Conservation (phyloP, 2,113 vertebrate genomes). For the Argyrosomus japonicus region DNA sequence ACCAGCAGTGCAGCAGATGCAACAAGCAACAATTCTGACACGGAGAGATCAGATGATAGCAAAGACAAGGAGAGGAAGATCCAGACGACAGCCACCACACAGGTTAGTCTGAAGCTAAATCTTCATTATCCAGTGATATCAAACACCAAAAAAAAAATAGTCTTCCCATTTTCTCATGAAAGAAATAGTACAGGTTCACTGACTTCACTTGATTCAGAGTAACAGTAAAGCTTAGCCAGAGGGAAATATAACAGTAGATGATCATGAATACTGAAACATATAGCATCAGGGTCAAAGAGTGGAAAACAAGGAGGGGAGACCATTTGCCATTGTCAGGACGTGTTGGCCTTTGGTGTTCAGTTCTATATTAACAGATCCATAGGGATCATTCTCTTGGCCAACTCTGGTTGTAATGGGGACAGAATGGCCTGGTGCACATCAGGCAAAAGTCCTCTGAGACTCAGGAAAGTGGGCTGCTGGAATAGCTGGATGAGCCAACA, state of each 20-base stretch:
- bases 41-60: conserved; percentile 91
- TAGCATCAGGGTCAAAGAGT: conserved; percentile 5
- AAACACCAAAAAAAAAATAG: not conserved
- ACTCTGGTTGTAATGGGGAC: conserved; percentile 50
- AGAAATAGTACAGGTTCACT: not conserved
- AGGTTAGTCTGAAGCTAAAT: conserved; percentile 67
- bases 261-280: conserved; percentile 13
- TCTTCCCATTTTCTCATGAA: not conserved
- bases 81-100: conserved; percentile 94
- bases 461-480: conserved; percentile 65
- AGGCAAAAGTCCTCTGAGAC: conserved; percentile 60
- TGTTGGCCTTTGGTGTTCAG: conserved; percentile 42
- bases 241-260: not conserved
- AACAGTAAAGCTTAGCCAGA: conserved; percentile 9
- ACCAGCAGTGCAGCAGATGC: conserved; percentile 86
- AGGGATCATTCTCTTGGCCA: conserved; percentile 45
- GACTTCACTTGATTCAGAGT: not conserved
- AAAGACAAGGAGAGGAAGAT: conserved; percentile 96
- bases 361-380: conserved; percentile 45
- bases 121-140: not conserved
- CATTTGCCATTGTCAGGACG: conserved; percentile 37
- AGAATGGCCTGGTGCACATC: conserved; percentile 54
- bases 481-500: conserved; percentile 45
- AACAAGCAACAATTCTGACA: conserved; percentile 81
- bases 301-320: not conserved